Conservation (phyloP, 2,797 vertebrate species). For the Allobates femoralis region DNA sequence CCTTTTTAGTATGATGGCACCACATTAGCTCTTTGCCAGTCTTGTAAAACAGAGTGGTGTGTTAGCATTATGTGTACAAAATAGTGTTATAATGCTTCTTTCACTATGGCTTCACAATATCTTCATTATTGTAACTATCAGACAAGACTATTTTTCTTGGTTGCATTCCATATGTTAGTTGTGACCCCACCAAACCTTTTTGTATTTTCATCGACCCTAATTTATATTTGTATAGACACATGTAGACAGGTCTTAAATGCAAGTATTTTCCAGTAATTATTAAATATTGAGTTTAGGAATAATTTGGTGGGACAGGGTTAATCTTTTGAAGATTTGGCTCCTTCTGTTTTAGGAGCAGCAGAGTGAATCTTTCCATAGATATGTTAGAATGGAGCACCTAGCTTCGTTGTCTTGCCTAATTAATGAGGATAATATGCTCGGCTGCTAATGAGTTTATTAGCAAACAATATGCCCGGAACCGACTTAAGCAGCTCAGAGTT, state of each 20-base stretch:
- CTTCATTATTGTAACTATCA: no score
- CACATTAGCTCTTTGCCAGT: no score
- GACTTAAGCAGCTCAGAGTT: conserved; percentile 77
- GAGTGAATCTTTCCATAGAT: conserved; percentile 55
- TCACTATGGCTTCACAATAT: no score
- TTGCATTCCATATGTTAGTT: neutral
- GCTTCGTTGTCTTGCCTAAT: conserved; percentile 74
- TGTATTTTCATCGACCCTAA: neutral
- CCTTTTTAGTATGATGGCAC: no score
- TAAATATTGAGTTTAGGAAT: conserved; percentile 6
- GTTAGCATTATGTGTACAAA: no score
- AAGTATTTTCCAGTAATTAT: neutral
- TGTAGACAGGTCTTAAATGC: neutral
- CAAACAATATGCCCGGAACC: conserved; percentile 77
- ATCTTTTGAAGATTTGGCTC: conserved; percentile 50
- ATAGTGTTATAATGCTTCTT: no score
- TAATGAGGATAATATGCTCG: conserved; percentile 78
- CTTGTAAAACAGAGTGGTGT: no score
- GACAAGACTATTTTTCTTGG: no score
- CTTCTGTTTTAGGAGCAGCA: conserved; percentile 49
- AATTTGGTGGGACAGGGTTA: conserved; percentile 43
- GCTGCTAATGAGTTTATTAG: conserved; percentile 79
- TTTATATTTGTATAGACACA: neutral
- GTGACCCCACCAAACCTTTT: neutral
- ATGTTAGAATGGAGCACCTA: conserved; percentile 51